These are phyloP conservation scores for Poicephalus gulielmi DNA, from an alignment of 2,113 vertebrate species.

Conservation along the genomic window DNA sequence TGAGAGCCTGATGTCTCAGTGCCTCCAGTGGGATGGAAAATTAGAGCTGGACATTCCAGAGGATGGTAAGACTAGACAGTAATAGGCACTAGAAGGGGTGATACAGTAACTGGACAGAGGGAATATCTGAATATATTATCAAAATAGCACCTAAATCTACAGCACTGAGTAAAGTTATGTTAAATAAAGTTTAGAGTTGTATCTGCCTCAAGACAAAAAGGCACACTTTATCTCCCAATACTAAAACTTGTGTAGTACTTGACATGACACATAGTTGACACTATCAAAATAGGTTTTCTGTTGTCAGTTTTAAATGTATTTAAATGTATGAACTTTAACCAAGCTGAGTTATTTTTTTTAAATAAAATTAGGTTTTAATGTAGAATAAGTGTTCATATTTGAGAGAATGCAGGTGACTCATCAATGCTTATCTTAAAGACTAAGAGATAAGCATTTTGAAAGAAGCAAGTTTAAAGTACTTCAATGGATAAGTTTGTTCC, in stretches of 20 bases:
- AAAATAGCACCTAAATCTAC: neutral
- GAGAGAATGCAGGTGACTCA: neutral
- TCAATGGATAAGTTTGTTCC: neutral
- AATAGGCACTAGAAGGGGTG: accelerated
- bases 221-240: neutral
- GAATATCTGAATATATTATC: neutral
- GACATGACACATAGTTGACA: accelerated
- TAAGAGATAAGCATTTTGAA: neutral
- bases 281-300: neutral
- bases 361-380: neutral
- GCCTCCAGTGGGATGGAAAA: conserved; percentile 81
- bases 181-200: neutral
- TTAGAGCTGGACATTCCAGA: conserved; percentile 87
- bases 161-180: neutral
- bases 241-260: neutral
- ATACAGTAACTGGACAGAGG: neutral
- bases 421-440: neutral
- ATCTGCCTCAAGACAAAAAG: neutral
- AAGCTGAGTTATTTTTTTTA: neutral
- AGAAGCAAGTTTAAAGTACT: neutral
- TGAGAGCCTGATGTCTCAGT: conserved; percentile 72
- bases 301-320: neutral
- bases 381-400: neutral
- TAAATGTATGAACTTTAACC: neutral
- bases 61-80: conserved; percentile 80